Percentiles rank a stretch among this genome's conserved stretches.
Conservation (phyloP, 2,888 invertebrate species). For the Cataglyphis livida region DNA sequence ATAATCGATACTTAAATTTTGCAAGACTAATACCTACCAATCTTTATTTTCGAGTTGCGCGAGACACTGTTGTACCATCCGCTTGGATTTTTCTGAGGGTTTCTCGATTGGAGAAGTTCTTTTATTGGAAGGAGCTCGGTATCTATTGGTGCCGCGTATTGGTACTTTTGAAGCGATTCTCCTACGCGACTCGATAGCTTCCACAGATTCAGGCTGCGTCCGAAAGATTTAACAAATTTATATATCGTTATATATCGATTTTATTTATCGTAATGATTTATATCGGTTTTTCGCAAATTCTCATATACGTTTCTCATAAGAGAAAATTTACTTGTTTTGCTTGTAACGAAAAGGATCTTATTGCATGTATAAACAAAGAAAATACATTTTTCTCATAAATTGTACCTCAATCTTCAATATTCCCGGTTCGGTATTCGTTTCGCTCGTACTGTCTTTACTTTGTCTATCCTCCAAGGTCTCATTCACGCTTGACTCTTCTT, state of each 20-base stretch:
- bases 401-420: conserved; percentile 70
- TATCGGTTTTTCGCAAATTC: not conserved
- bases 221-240: not conserved
- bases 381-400: not conserved
- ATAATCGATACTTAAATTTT: not conserved
- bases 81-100: conserved; percentile 88
- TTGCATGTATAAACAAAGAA: not conserved
- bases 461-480: conserved; percentile 61
- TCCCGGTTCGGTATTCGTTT: conserved; percentile 68
- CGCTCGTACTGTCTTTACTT: conserved; percentile 65
- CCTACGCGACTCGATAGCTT: conserved; percentile 43
- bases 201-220: conserved; percentile 47
- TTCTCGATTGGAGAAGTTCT: conserved; percentile 77
- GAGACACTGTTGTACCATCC: conserved; percentile 88
- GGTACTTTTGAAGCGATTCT: conserved; percentile 73
- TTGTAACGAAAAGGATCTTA: not conserved
- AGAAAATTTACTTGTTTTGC: not conserved
- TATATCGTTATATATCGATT: not conserved
- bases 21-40: conserved; percentile 86
- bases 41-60: conserved; percentile 90
- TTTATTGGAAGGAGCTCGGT: conserved; percentile 74
- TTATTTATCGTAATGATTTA: not conserved
- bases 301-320: not conserved
- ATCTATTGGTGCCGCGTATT: conserved; percentile 68
- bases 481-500: conserved; percentile 54